Percentiles rank a stretch among this genome's conserved stretches.
These are phyloP conservation scores for Atta colombica DNA, from an alignment of 1,140 invertebrate species.

Conservation along the genomic window DNA sequence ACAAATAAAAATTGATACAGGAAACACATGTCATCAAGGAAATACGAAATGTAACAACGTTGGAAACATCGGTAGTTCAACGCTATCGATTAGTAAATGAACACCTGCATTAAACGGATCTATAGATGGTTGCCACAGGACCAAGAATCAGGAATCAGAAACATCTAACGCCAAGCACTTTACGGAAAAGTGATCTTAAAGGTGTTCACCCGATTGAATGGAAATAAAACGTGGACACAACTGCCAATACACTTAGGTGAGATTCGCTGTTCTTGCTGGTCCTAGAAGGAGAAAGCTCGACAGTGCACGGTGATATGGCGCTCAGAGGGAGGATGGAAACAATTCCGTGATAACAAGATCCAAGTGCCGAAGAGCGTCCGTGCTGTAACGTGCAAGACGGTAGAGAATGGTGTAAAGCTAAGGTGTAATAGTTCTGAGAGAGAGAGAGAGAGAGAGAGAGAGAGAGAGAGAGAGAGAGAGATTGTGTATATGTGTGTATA, in stretches of 20 bases:
- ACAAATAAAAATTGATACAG: neutral
- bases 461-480: too few species aligned
- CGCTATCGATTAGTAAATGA: constrained; percentile 18
- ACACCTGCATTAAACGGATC: constrained; percentile 35
- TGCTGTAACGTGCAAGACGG: constrained; percentile 20
- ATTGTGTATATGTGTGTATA: neutral
- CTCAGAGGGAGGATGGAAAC: constrained; percentile 68
- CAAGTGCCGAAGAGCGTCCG: constrained; percentile 44
- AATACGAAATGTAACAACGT: neutral
- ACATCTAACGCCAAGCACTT: constrained; percentile 66
- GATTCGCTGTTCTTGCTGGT: constrained; percentile 65
- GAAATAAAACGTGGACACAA: constrained; percentile 80
- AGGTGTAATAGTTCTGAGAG: neutral
- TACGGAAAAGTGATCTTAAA: constrained; percentile 75
- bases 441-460: neutral
- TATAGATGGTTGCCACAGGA: neutral
- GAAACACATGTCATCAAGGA: neutral
- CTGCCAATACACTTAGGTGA: constrained; percentile 80
- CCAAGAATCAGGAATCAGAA: constrained; percentile 50
- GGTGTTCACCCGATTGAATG: constrained; percentile 78
- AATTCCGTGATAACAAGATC: constrained; percentile 80
- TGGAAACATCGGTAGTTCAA: neutral
- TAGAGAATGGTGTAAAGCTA: constrained; percentile 24
- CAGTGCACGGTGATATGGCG: neutral
- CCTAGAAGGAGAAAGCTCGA: constrained; percentile 7